A percentile compares a stretch with the other conserved stretches of the same genome.
Evolutionary conservation across 2,797 vertebrate species (phyloP).

Genomic region (Xenopus petersii): DNA sequence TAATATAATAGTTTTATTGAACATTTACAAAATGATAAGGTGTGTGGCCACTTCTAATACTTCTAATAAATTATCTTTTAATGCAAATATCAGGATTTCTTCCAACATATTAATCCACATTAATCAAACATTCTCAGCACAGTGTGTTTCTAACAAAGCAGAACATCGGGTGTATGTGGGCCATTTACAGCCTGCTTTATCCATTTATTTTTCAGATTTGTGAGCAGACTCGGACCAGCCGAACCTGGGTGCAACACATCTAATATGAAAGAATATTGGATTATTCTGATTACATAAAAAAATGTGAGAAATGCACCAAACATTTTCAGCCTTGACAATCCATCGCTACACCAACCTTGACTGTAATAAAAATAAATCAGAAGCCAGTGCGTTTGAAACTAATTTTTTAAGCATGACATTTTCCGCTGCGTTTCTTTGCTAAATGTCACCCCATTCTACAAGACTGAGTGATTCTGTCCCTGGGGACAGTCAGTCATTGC

Average conservation of each 20-base stretch:
- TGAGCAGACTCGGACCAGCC: conserved; percentile 73
- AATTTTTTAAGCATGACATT: conserved; percentile 82
- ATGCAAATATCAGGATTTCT: too few species aligned
- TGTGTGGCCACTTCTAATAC: too few species aligned
- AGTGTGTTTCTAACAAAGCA: neutral
- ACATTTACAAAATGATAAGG: too few species aligned
- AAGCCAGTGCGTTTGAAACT: conserved; percentile 71
- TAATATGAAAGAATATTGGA: conserved; percentile 72
- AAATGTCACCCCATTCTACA: conserved; percentile 76
- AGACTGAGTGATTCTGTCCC: conserved; percentile 73
- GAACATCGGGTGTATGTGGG: conserved; percentile 24
- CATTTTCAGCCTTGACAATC: conserved; percentile 70
- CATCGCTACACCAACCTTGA: conserved; percentile 69
- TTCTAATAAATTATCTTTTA: too few species aligned
- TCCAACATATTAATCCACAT: neutral
- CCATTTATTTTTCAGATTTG: conserved; percentile 67
- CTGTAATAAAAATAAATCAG: conserved; percentile 76
- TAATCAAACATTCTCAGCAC: neutral
- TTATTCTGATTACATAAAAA: conserved; percentile 72
- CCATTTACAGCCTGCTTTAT: conserved; percentile 55
- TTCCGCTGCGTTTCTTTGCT: conserved; percentile 72
- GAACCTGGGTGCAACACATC: conserved; percentile 66
- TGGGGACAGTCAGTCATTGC: conserved; percentile 66
- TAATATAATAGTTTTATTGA: too few species aligned
- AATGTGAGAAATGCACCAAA: conserved; percentile 70